Conservation (phyloP, 2,797 vertebrate species). For the Sebastes taczanowskii region DNA sequence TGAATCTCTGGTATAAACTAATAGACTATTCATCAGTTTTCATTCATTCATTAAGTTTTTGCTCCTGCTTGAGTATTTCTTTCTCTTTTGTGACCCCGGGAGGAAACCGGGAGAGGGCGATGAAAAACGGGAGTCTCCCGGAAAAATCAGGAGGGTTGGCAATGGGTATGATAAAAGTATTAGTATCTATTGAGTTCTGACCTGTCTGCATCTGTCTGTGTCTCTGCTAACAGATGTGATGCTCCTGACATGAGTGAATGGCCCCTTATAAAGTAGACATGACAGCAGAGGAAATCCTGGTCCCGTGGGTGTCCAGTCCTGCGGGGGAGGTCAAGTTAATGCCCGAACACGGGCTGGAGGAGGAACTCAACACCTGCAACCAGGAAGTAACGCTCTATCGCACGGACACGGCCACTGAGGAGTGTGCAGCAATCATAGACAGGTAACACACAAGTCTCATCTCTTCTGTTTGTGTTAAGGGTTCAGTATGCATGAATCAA, state of each 20-base stretch:
- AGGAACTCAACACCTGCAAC: slow-evolving; percentile 12
- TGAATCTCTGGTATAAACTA: no score
- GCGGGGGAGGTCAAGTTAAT: slow-evolving; percentile 14
- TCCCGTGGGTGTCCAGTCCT: slow-evolving; percentile 10
- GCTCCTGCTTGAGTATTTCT: no score
- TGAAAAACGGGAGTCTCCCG: no score
- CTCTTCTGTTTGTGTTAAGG: background rate
- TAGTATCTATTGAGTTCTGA: background rate
- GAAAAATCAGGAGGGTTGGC: no score
- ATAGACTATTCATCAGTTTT: fast-evolving
- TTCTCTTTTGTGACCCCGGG: no score
- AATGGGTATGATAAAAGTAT: no score
- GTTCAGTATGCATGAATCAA: background rate
- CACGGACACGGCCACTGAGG: background rate
- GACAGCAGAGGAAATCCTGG: slow-evolving; percentile 51
- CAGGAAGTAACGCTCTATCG: slow-evolving; percentile 26
- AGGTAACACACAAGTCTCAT: slow-evolving; percentile 43
- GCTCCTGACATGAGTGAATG: slow-evolving; percentile 43
- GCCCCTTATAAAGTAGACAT: slow-evolving; percentile 54
- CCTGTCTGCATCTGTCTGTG: background rate
- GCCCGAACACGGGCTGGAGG: slow-evolving; percentile 4
- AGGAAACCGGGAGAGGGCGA: no score
- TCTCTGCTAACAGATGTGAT: background rate
- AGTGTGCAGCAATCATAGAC: slow-evolving; percentile 3
- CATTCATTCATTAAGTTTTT: no score